Evolutionary conservation across 2,888 invertebrate genomes (phyloP), one percentile per base, ranked within the genome.

Genomic region (Folsomia manolachei): DNA sequence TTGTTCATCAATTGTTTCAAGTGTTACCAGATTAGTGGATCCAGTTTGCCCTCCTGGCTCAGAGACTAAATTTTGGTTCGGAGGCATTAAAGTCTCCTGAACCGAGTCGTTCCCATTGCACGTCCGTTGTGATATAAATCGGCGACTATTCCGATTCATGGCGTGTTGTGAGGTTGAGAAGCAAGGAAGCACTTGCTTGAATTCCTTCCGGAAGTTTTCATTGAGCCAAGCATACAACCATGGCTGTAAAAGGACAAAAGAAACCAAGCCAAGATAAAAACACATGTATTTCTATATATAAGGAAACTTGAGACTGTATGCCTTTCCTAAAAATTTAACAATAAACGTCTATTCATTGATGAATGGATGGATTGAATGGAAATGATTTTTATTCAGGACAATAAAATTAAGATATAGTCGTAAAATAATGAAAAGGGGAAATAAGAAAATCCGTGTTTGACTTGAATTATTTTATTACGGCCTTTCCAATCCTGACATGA

Each of bases 181-280:
- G 80, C 89, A 90, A 0, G 90, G 90, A 67, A 90, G 83, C 66
- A 91, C 90, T 83, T 90, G 89, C 82, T 90, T 92, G 84, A 94
- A 94, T 83, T 94, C 94, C 83, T 94, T 94, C 65, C 94, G 88
- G 83, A 95, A 95, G 85, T 94, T 94, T 80, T 95, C 95, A 84
- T 96, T 97, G 84, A 96, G 88, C 95, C 95, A 96, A 21, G 95
- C 95, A 85, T 96, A 96, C 25, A 67, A 27, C 67, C 39, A 70
- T 11, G 67, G 67, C 56, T 56, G 21, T 7, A 65, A 27, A 19
- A 65, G 63, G 24, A 24, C 18, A 9, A 63, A 14, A 23, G 19
- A 25, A 18, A 25, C 26, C 14, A 4, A 23, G 14, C 14, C 14
- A 25, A 18, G 4, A 63, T 18, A 96, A 87, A 83, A 96, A 93